Evolutionary conservation across 2,113 vertebrate species (phyloP).

Genomic region (Bettongia penicillata): DNA sequence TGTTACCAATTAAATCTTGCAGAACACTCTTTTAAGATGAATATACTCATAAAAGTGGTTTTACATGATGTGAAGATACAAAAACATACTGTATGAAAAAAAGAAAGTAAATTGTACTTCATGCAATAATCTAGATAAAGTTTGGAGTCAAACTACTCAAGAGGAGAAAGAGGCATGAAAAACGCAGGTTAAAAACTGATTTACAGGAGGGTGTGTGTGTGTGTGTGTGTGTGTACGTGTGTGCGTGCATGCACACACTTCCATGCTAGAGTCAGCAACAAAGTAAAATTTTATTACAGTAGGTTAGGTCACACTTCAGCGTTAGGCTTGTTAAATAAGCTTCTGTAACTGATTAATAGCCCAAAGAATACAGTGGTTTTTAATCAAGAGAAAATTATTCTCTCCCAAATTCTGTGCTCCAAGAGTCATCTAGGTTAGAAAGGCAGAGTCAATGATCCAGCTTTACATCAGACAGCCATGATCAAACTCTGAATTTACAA

Average conservation of each 20-base stretch:
- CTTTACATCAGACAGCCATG: constrained; percentile 72
- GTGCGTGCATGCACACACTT: no score
- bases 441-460: constrained; percentile 64
- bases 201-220: neutral
- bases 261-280: neutral
- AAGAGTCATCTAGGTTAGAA: constrained; percentile 42
- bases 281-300: constrained; percentile 19
- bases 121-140: constrained; percentile 33
- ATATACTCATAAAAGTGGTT: neutral
- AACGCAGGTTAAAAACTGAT: neutral
- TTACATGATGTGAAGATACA: constrained; percentile 31
- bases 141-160: constrained; percentile 44
- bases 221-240: neutral
- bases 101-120: constrained; percentile 30
- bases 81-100: neutral
- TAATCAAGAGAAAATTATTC: constrained; percentile 69
- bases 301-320: constrained; percentile 23
- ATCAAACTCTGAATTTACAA: constrained; percentile 66
- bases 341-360: constrained; percentile 70
- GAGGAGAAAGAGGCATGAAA: constrained; percentile 30
- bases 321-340: constrained; percentile 65
- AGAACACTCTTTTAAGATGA: constrained; percentile 16
- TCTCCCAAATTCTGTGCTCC: constrained; percentile 62
- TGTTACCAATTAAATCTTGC: constrained; percentile 6
- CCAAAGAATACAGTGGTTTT: constrained; percentile 70